Percentiles rank a stretch among this genome's conserved stretches.
Evolutionary conservation across 2,888 invertebrate genomes (phyloP).

Genomic region (Meghimatium bilineatum): DNA sequence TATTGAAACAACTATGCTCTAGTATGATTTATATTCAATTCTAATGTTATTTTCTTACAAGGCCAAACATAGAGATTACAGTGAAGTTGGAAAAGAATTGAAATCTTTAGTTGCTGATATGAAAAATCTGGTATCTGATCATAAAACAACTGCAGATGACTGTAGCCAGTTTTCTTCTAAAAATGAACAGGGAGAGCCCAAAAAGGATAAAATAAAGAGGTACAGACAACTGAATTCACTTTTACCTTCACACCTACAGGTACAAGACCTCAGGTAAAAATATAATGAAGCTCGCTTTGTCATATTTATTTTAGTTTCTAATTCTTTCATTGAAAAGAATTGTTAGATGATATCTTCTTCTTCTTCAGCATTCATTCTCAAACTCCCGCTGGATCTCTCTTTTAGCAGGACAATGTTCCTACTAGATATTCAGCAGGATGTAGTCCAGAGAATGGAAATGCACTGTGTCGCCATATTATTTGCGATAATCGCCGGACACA

Average conservation of each 20-base stretch:
- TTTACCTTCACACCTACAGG: neutral
- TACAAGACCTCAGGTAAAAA: conserved; percentile 35
- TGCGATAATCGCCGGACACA: too few species aligned
- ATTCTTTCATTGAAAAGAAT: too few species aligned
- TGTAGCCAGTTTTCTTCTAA: neutral
- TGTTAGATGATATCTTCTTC: too few species aligned
- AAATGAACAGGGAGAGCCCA: neutral
- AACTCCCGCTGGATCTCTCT: too few species aligned
- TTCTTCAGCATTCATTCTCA: too few species aligned
- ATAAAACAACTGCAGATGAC: conserved; percentile 48
- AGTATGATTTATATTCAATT: neutral
- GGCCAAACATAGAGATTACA: conserved; percentile 59
- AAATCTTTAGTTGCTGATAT: conserved; percentile 65
- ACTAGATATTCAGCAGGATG: too few species aligned
- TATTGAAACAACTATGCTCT: too few species aligned
- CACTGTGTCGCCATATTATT: too few species aligned
- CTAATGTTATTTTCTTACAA: conserved; percentile 8
- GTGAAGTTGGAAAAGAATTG: conserved; percentile 64
- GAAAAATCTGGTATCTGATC: conserved; percentile 62
- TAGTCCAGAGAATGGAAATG: too few species aligned
- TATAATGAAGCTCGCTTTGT: neutral
- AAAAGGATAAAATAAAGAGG: neutral
- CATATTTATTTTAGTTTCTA: too few species aligned
- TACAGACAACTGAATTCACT: neutral
- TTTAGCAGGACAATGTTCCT: too few species aligned